Evolutionary conservation across 2,113 vertebrate species (phyloP).

Genomic region (Muntiacus muntjak): DNA sequence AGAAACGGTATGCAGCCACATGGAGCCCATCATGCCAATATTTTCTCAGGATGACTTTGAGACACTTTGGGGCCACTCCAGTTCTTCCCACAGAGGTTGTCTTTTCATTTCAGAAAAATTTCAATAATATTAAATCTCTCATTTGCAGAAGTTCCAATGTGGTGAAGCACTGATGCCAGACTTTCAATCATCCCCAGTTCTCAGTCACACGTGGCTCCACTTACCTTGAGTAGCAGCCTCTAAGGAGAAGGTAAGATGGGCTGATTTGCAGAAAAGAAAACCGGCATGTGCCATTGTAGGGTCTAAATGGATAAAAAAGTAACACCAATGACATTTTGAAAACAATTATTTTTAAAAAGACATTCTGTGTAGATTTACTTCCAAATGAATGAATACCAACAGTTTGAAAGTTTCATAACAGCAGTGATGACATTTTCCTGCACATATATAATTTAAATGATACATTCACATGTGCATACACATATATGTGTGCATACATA

Average conservation of each 20-base stretch:
- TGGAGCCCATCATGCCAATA: not conserved
- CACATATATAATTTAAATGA: conserved; percentile 4
- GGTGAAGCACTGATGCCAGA: not conserved
- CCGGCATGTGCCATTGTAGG: not conserved
- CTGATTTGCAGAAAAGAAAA: not conserved
- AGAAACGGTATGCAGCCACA: rapidly evolving
- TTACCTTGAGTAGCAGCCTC: not conserved
- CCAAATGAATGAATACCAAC: conserved; percentile 5
- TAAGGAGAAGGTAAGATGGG: not conserved
- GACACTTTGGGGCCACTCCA: not conserved
- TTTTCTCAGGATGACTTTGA: not conserved
- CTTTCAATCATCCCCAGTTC: not conserved
- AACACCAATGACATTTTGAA: conserved; percentile 33
- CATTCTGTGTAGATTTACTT: conserved; percentile 55
- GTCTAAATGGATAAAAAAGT: not conserved
- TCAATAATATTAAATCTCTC: not conserved
- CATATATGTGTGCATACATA: not conserved
- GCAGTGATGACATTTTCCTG: not conserved
- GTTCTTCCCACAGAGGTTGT: not conserved
- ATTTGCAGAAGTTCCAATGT: not conserved
- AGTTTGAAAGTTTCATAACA: not conserved
- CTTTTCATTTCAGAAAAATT: not conserved
- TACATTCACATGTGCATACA: not conserved
- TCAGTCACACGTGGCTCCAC: not conserved
- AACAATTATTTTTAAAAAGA: conserved; percentile 46